phyloP scores from a whole-genome alignment of 2,113 vertebrate species.

The Hippolais icterina region DNA sequence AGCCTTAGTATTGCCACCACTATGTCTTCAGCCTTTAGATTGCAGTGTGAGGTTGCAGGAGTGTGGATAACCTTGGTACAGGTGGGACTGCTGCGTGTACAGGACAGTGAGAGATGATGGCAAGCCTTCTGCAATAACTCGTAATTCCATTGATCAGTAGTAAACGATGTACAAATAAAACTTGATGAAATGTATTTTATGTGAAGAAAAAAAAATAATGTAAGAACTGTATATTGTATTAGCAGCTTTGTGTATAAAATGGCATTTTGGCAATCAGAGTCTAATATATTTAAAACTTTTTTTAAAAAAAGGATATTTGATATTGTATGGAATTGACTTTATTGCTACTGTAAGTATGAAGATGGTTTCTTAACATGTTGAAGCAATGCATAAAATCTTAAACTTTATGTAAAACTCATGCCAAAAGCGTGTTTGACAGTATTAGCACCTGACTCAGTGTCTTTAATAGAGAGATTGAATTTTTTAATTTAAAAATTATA shows the following conservation, averaged over 20 bases:
- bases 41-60: background rate
- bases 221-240: constrained; percentile 79
- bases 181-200: constrained; percentile 74
- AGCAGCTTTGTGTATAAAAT: constrained; percentile 80
- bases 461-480: constrained; percentile 60
- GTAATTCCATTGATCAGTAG: constrained; percentile 52
- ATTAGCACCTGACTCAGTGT: constrained; percentile 71
- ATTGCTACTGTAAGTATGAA: constrained; percentile 60
- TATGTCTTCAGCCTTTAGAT: background rate
- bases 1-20: background rate
- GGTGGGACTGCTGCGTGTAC: constrained; percentile 1
- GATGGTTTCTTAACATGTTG: constrained; percentile 53
- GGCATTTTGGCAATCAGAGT: constrained; percentile 78
- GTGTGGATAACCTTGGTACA: background rate
- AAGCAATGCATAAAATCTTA: constrained; percentile 38
- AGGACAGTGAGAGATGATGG: background rate
- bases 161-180: constrained; percentile 69
- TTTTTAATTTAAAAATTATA: constrained; percentile 79
- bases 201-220: constrained; percentile 63
- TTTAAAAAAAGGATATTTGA: constrained; percentile 74
- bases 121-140: constrained; percentile 73
- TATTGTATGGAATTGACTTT: constrained; percentile 75
- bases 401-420: constrained; percentile 41
- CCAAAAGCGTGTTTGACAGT: constrained; percentile 70
- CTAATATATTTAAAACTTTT: constrained; percentile 83